Base-by-base conservation (phyloP, 2,797 vertebrate species). In the Crax fasciolata region DNA sequence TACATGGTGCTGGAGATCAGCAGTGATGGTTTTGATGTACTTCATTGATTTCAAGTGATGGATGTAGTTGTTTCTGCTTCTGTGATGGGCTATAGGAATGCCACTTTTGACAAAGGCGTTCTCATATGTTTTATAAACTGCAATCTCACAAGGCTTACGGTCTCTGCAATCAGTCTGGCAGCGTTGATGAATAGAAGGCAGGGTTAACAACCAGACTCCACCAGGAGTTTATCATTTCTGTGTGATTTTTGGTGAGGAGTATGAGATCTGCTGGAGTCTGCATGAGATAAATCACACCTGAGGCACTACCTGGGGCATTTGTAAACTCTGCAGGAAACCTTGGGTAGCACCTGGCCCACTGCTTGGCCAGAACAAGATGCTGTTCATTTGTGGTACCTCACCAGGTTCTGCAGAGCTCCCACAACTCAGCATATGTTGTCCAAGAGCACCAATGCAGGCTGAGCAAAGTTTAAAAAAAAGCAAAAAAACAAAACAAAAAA, bases 11-110 rank as follows among this genome's bases (percentile, higher is more conserved):
- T 87, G 48, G 49, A 87, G 84, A 18, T 61, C 32, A 35, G 46
- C 49, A 39, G n/a, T 55, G 70, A 72, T 70, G 70, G 28, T n/a
- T 73, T 89, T 91, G 81, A 91, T 81, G 73, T 72, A 66, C 6
- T 0, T 87, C 80, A 84, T 62, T 85, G 79, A 91, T 91, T 94
- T 92, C 39, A 78, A 78, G 81, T 95, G 81, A 94, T 85, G 72
- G 84, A 90, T 93, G 59, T 51, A 84, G 84, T 66, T 90, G 30
- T 88, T 82, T 74, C 77, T 92, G 76, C 68, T 94, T 77, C 74
- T 85, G 51, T 81, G 74, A 91, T 71, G 85, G 62, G 41, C 94
- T 91, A 70, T 79, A 94, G 89, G 77, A 87, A 92, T 91, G 81
- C 86, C 82, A 82, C 30, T 55, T 75, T 75, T 82, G 67, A 76